phyloP scores from a whole-genome alignment of 2,113 vertebrate genomes.

The Pristiophorus japonicus region DNA sequence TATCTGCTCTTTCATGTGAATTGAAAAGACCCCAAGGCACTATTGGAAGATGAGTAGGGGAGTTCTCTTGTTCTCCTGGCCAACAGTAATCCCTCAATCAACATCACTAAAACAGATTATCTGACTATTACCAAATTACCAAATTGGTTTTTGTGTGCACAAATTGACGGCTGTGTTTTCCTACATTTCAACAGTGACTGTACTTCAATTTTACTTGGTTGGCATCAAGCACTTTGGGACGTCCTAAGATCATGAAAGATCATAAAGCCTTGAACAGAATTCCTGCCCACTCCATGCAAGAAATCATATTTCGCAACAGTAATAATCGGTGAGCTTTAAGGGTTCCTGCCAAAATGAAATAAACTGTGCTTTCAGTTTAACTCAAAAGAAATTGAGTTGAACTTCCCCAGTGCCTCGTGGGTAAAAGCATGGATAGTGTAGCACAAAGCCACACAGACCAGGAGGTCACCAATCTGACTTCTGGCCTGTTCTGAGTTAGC shows the following conservation, averaged over 20 bases:
- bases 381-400: neutral
- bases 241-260: neutral
- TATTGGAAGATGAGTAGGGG: neutral
- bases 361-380: neutral
- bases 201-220: neutral
- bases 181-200: neutral
- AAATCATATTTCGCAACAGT: neutral
- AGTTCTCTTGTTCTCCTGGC: neutral
- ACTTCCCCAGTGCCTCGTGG: neutral
- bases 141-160: neutral
- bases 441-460: neutral
- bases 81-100: neutral
- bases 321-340: neutral
- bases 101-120: neutral
- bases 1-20: neutral
- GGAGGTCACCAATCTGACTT: neutral
- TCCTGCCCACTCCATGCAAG: neutral
- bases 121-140: neutral
- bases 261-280: neutral
- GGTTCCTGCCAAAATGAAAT: neutral
- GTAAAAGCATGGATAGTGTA: neutral
- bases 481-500: neutral
- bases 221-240: neutral
- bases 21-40: neutral
- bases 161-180: neutral